Evolutionary conservation across 2,888 invertebrate species (phyloP).

Genomic region (Beris chalybata): DNA sequence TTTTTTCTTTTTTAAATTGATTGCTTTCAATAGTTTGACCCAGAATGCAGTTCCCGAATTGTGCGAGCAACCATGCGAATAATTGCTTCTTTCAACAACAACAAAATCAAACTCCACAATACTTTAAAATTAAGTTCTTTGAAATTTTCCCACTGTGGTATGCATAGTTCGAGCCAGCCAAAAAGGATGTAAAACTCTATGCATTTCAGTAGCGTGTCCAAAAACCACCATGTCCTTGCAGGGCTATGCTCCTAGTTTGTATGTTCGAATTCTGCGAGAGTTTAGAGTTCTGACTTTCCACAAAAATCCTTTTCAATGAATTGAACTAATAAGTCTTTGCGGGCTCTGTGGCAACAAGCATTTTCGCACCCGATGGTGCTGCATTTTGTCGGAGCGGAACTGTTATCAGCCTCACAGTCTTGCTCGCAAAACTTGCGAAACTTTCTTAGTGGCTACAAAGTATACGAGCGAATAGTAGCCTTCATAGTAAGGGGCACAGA

Average conservation of each 20-base stretch:
- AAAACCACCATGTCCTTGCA: slow-evolving; percentile 20
- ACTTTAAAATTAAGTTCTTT: too few species aligned
- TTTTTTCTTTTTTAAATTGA: too few species aligned
- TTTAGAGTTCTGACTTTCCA: slow-evolving; percentile 30
- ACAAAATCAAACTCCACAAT: too few species aligned
- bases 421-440: slow-evolving; percentile 28
- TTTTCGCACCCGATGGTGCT: slow-evolving; percentile 7
- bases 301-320: slow-evolving; percentile 38
- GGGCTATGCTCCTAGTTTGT: background rate
- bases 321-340: slow-evolving; percentile 39
- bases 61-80: too few species aligned
- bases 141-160: too few species aligned
- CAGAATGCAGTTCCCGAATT: too few species aligned
- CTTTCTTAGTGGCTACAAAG: slow-evolving; percentile 29
- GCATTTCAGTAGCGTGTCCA: slow-evolving; percentile 26
- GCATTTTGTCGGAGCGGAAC: slow-evolving; percentile 21
- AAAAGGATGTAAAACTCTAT: slow-evolving; percentile 9
- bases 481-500: slow-evolving; percentile 12
- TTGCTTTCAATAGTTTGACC: too few species aligned
- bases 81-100: too few species aligned
- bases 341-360: slow-evolving; percentile 25
- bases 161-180: background rate
- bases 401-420: slow-evolving; percentile 36
- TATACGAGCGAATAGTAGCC: background rate
- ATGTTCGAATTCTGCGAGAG: slow-evolving; percentile 17